phyloP scores from a whole-genome alignment of 2,797 vertebrate species.

The Odontamblyopus rebecca region DNA sequence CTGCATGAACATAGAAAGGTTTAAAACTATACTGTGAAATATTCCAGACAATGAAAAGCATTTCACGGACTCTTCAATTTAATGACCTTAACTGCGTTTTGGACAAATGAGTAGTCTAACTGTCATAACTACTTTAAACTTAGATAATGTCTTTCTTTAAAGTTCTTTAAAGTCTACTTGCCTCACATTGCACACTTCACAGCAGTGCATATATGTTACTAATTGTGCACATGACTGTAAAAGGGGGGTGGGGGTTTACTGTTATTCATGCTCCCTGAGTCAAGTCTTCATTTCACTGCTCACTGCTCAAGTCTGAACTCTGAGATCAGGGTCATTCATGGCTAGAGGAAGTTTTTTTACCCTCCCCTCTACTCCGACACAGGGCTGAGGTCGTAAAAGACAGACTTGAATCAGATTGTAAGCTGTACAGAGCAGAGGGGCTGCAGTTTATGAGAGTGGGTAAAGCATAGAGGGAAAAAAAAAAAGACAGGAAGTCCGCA shows the following conservation, averaged over 20 bases:
- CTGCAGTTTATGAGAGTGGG: constrained; percentile 48
- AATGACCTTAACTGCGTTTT: too few relatives aligned
- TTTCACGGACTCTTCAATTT: too few relatives aligned
- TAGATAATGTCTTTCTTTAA: neutral
- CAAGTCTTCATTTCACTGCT: constrained; percentile 64
- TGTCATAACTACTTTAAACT: neutral
- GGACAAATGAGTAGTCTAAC: too few relatives aligned
- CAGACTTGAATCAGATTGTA: constrained; percentile 73
- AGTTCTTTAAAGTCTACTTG: constrained; percentile 11
- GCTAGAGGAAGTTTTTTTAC: constrained; percentile 60
- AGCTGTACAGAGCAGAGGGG: constrained; percentile 62
- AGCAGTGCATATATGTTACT: constrained; percentile 59
- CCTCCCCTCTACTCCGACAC: constrained; percentile 61
- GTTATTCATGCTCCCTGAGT: constrained; percentile 59
- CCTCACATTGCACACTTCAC: neutral
- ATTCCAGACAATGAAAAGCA: too few relatives aligned
- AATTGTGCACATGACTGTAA: constrained; percentile 56
- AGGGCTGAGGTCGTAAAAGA: constrained; percentile 75
- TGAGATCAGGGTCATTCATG: constrained; percentile 64
- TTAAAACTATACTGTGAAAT: too few relatives aligned
- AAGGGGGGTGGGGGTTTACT: constrained; percentile 36
- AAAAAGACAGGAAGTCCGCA: constrained; percentile 5
- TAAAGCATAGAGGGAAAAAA: constrained; percentile 40
- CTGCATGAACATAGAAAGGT: too few relatives aligned
- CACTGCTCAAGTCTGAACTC: constrained; percentile 65